These are phyloP conservation scores for Papilio gigon DNA, from an alignment of 2,888 invertebrate species.

Conservation along the genomic window DNA sequence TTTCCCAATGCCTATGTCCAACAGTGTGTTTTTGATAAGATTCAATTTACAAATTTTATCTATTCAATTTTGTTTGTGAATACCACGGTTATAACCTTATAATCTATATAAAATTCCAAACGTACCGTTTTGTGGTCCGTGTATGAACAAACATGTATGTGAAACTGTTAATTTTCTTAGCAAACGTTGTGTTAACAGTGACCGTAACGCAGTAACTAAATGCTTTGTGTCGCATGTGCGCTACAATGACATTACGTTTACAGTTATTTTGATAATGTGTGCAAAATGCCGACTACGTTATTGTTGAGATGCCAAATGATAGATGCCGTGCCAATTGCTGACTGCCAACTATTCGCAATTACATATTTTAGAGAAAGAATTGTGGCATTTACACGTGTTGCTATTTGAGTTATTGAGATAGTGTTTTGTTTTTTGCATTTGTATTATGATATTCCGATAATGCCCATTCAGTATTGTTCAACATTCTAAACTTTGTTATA, in stretches of 20 bases:
- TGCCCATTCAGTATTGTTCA: neutral
- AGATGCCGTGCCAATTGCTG: conserved; percentile 36
- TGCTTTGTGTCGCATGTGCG: conserved; percentile 48
- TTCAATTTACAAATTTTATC: neutral
- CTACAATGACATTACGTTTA: conserved; percentile 57
- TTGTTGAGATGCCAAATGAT: conserved; percentile 39
- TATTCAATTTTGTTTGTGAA: neutral
- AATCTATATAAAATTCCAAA: too few species aligned
- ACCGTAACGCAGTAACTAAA: conserved; percentile 26
- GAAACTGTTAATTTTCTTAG: conserved; percentile 14
- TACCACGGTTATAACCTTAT: neutral
- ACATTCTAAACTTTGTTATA: neutral
- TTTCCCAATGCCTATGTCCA: too few species aligned
- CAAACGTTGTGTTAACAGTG: conserved; percentile 20
- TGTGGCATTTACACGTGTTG: conserved; percentile 1
- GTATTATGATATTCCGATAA: too few species aligned
- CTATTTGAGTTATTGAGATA: neutral
- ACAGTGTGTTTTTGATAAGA: too few species aligned
- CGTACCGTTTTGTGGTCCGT: conserved; percentile 24
- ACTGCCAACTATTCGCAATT: conserved; percentile 22
- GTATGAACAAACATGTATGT: conserved; percentile 42
- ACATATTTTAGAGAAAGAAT: conserved; percentile 9
- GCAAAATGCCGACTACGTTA: conserved; percentile 45
- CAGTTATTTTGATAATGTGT: conserved; percentile 55
- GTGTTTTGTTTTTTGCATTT: neutral